These are phyloP conservation scores for Euphonia xanthogaster DNA, from an alignment of 2,797 vertebrate species.

Conservation along the genomic window DNA sequence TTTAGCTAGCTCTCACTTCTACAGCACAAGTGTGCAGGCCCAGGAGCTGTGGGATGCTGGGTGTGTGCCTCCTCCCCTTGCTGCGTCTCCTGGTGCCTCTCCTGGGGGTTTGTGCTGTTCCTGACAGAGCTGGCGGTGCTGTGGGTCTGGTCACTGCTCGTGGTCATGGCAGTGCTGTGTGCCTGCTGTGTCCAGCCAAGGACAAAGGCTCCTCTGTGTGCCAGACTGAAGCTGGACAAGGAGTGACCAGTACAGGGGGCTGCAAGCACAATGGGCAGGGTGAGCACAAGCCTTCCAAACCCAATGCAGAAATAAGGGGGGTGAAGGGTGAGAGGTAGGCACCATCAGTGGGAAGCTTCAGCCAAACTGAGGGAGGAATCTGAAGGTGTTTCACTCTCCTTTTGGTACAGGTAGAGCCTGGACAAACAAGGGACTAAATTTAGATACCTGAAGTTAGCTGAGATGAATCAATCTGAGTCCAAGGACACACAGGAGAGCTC, in stretches of 20 bases:
- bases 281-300: not conserved
- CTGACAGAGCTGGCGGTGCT: not conserved
- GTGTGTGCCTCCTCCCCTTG: rapidly evolving
- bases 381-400: not conserved
- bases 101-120: not conserved
- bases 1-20: not conserved
- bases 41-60: not conserved
- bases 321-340: not conserved
- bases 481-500: not conserved
- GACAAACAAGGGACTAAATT: not conserved
- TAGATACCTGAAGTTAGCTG: not conserved
- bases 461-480: not conserved
- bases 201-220: not conserved
- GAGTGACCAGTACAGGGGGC: not conserved
- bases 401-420: not conserved
- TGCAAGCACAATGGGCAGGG: not conserved
- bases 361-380: not conserved
- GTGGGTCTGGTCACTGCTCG: not conserved
- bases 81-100: not conserved
- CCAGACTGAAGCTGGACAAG: not conserved
- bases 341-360: not conserved
- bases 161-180: not conserved
- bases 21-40: not conserved
- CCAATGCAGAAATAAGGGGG: not conserved
- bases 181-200: not conserved